Conservation (phyloP, 2,888 invertebrate species). For the Xanthorhoe designata region DNA sequence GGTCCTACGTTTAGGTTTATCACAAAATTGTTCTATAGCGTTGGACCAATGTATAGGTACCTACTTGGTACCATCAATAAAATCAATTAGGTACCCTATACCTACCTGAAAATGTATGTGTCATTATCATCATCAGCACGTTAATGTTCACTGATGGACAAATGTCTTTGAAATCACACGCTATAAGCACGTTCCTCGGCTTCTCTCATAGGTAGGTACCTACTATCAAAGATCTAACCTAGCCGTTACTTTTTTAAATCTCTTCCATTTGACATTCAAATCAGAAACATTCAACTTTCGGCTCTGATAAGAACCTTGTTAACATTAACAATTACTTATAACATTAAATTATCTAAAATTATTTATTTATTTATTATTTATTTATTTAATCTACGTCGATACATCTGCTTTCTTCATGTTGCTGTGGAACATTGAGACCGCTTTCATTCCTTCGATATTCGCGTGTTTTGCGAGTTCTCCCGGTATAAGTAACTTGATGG, state of each 20-base stretch:
- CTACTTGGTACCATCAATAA: too few relatives aligned
- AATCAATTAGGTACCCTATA: too few relatives aligned
- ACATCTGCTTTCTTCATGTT: constrained; percentile 22
- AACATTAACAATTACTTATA: not conserved
- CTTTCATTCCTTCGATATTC: constrained; percentile 88
- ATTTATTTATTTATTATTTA: constrained; percentile 12
- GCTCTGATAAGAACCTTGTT: constrained; percentile 55
- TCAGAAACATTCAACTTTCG: constrained; percentile 33
- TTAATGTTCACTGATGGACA: too few relatives aligned
- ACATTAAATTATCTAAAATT: constrained; percentile 11
- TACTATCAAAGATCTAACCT: too few relatives aligned
- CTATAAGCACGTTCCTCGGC: too few relatives aligned
- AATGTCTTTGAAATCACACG: too few relatives aligned
- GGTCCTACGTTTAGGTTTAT: too few relatives aligned
- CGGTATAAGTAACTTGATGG: constrained; percentile 88
- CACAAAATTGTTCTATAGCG: too few relatives aligned
- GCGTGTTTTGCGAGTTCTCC: constrained; percentile 91
- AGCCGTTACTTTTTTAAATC: not conserved
- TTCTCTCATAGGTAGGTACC: too few relatives aligned
- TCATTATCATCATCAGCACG: too few relatives aligned
- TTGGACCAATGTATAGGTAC: too few relatives aligned
- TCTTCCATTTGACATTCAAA: constrained; percentile 3
- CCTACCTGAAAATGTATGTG: too few relatives aligned
- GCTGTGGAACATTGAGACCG: constrained; percentile 68
- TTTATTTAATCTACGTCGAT: constrained; percentile 21